A percentile compares a stretch with the other conserved stretches of the same genome.
phyloP scores from a whole-genome alignment of 2,113 vertebrate genomes.

The Scatophagus argus region DNA sequence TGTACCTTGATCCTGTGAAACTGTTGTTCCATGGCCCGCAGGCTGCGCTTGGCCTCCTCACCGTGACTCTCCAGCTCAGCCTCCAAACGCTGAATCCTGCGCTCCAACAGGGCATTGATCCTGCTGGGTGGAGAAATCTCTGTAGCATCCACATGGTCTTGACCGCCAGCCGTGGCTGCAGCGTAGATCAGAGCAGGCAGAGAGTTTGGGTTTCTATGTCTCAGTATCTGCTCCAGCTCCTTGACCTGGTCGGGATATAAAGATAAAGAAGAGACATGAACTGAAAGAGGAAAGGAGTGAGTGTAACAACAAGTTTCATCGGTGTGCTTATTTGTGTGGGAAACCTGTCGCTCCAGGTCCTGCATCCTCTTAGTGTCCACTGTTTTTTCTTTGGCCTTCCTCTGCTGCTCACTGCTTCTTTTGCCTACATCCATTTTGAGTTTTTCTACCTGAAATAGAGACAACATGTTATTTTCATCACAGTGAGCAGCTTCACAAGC shows the following conservation, averaged over 20 bases:
- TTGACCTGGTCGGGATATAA: conserved; percentile 85
- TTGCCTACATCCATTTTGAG: conserved; percentile 86
- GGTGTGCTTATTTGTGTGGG: not conserved
- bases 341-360: conserved; percentile 91
- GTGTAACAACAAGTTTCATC: not conserved
- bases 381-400: conserved; percentile 84
- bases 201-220: conserved; percentile 91
- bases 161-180: conserved; percentile 82
- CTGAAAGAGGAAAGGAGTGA: fast-evolving
- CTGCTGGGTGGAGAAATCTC: conserved; percentile 23
- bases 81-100: conserved; percentile 90
- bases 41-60: conserved; percentile 92
- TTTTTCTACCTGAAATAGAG: conserved; percentile 86
- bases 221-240: conserved; percentile 93
- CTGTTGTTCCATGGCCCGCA: conserved; percentile 92
- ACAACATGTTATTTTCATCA: not conserved
- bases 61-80: conserved; percentile 91
- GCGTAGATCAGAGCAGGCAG: conserved; percentile 92
- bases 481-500: not conserved
- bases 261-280: not conserved
- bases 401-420: conserved; percentile 84
- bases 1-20: conserved; percentile 93
- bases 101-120: conserved; percentile 87
- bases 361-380: conserved; percentile 89
- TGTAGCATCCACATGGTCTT: fast-evolving